A percentile compares a stretch with the other conserved stretches of the same genome.
Conservation (phyloP, 2,113 vertebrate genomes). For the Cyphomyrus plagiostoma region DNA sequence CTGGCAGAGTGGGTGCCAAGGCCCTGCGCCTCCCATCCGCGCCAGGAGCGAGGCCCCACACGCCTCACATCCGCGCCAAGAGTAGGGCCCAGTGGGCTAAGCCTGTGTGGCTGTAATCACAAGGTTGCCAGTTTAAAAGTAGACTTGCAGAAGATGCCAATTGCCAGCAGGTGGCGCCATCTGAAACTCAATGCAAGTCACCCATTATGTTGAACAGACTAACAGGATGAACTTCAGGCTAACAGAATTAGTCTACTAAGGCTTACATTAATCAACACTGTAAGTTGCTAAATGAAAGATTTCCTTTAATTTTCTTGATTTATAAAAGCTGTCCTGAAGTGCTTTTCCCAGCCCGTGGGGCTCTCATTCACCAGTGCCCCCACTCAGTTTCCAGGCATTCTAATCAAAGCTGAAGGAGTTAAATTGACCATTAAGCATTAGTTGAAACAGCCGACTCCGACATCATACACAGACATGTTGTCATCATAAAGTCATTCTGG, state of each 20-base stretch:
- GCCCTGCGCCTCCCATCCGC: accelerated
- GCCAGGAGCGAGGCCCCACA: not conserved
- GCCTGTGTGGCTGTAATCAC: no score
- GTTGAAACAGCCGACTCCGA: not conserved
- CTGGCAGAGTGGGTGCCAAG: not conserved
- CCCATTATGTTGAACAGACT: not conserved
- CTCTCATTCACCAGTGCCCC: not conserved
- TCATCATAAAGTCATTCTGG: not conserved
- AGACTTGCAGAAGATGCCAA: not conserved
- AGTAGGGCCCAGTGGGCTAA: no score
- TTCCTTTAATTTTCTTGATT: not conserved
- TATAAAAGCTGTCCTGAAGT: not conserved
- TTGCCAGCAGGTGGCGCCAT: not conserved
- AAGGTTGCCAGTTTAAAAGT: no score
- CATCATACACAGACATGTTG: not conserved
- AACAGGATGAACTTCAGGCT: not conserved
- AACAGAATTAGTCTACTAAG: not conserved
- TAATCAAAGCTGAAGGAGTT: not conserved
- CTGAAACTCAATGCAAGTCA: not conserved
- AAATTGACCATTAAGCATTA: not conserved
- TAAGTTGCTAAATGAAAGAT: not conserved
- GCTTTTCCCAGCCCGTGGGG: not conserved
- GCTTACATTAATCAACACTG: not conserved
- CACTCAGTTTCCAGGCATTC: not conserved
- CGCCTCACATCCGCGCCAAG: not conserved